These are phyloP conservation scores for Colius striatus DNA, from an alignment of 2,113 vertebrate species.

Conservation along the genomic window DNA sequence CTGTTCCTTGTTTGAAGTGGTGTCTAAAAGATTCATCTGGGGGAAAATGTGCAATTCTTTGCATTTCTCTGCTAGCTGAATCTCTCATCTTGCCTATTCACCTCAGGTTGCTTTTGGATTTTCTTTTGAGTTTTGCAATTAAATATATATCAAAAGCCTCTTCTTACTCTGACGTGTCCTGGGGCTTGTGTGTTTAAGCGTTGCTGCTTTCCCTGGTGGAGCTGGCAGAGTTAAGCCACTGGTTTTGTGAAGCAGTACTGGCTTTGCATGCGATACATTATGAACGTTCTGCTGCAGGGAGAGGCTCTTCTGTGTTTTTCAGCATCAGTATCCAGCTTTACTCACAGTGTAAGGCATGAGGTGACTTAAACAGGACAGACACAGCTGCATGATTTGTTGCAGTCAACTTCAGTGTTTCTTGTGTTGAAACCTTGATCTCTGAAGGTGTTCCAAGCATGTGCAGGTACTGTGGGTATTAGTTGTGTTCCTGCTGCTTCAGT, in stretches of 20 bases:
- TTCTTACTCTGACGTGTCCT: neutral
- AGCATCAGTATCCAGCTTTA: neutral
- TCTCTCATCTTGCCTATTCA: neutral
- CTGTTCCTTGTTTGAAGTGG: neutral
- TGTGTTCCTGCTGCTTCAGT: neutral
- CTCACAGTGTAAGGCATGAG: neutral
- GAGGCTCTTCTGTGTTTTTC: too few relatives aligned
- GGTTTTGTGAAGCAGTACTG: neutral
- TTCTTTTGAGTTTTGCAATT: slow-evolving; percentile 53
- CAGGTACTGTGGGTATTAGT: too few relatives aligned
- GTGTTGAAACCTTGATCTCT: neutral
- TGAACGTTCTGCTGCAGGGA: neutral
- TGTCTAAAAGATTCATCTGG: neutral
- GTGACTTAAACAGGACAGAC: rapidly evolving
- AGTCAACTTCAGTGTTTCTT: too few relatives aligned
- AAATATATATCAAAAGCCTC: slow-evolving; percentile 60
- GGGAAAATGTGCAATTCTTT: neutral
- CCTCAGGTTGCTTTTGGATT: neutral
- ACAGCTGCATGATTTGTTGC: rapidly evolving
- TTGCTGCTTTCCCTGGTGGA: neutral
- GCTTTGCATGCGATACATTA: neutral
- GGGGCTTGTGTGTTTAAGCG: neutral
- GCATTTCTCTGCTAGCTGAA: neutral
- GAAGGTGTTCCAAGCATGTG: neutral
- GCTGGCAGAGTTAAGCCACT: neutral